Conservation (phyloP, 2,797 vertebrate species). For the Halcyon badia region DNA sequence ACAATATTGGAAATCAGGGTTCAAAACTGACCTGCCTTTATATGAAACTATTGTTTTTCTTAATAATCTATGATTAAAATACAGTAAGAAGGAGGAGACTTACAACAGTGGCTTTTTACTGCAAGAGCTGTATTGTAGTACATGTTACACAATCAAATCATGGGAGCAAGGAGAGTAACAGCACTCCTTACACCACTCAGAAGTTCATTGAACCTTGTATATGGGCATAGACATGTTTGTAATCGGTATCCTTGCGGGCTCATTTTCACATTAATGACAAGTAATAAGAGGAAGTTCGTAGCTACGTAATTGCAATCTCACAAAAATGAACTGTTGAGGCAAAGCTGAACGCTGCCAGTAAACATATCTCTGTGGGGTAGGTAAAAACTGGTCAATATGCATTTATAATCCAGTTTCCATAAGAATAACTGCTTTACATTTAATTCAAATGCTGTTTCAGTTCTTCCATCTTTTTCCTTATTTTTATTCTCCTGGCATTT, state of each 20-base stretch:
- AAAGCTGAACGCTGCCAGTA: not conserved
- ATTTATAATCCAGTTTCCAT: not conserved
- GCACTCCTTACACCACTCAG: not conserved
- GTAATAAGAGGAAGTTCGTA: not conserved
- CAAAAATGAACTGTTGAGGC: not conserved
- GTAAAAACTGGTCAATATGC: not conserved
- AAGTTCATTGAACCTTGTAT: not conserved
- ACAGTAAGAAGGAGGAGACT: not conserved
- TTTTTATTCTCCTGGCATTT: not conserved
- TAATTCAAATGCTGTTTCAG: not conserved
- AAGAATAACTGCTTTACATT: not conserved
- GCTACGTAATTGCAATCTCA: not conserved
- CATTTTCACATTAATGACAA: not conserved
- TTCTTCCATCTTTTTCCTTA: not conserved
- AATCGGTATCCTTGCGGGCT: not conserved
- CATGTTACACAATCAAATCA: not conserved
- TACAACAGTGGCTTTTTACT: not conserved
- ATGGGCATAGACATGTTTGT: not conserved
- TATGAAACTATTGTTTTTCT: not conserved
- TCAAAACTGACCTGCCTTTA: not conserved
- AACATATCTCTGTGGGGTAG: not conserved
- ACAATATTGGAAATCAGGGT: not conserved
- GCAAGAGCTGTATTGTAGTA: not conserved
- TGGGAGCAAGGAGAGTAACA: not conserved
- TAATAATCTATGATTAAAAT: not conserved